A percentile compares a stretch with the other conserved stretches of the same genome.
These are phyloP conservation scores for Pocillopora damicornis DNA, from an alignment of 64 coral and sea anemone species.

Conservation along the genomic window DNA sequence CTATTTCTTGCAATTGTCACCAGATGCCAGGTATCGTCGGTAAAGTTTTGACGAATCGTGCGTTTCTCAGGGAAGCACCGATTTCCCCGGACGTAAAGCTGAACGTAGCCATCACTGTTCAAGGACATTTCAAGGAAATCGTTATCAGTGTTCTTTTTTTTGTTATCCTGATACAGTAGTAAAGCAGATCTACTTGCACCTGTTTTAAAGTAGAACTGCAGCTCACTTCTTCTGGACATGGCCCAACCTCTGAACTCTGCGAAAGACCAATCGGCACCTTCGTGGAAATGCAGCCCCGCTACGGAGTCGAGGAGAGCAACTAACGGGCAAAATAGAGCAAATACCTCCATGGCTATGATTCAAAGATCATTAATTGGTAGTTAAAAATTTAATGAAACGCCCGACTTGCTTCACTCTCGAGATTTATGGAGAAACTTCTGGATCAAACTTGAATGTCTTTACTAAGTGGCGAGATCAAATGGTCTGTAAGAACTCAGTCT, in stretches of 20 bases:
- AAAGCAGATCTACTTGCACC: not conserved
- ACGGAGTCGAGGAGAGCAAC: not conserved
- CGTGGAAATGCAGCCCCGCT: conserved; percentile 24
- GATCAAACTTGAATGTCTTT: not conserved
- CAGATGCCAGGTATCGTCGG: conserved; percentile 36
- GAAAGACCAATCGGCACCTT: not conserved
- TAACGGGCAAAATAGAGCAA: not conserved
- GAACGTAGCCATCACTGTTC: conserved; percentile 8
- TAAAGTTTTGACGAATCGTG: not conserved
- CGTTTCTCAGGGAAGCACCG: not conserved
- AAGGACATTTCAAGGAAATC: conserved; percentile 40
- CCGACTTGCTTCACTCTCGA: no score
- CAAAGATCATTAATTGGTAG: no score
- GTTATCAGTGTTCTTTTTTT: not conserved
- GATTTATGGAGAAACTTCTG: not conserved
- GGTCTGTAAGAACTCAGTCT: not conserved
- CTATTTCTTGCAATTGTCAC: conserved; percentile 8
- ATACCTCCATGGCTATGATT: not conserved
- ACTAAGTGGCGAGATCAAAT: not conserved
- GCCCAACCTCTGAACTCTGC: conserved; percentile 42
- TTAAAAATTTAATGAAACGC: no score
- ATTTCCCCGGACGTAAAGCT: not conserved
- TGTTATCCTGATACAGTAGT: conserved; percentile 42
- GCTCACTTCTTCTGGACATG: conserved; percentile 1
- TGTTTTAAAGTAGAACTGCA: conserved; percentile 38